These are phyloP conservation scores for Aphelenchoides besseyi DNA, from an alignment of 1,140 invertebrate species.

Conservation along the genomic window DNA sequence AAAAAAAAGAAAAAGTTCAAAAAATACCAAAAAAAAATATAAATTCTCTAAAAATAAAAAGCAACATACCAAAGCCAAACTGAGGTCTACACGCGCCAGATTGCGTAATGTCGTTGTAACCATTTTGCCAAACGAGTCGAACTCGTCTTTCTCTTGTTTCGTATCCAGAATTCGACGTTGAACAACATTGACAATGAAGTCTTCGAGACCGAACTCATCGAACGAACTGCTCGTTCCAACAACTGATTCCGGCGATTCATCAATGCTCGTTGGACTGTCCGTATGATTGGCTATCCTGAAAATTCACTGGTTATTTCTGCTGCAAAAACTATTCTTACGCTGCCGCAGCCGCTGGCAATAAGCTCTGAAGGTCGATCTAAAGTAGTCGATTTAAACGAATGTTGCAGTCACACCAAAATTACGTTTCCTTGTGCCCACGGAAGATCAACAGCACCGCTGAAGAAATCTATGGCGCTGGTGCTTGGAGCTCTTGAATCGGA, in stretches of 20 bases:
- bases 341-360: too few species aligned
- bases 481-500: too few species aligned
- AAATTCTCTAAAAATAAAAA: neutral
- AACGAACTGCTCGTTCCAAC: neutral
- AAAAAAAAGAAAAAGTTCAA: too few species aligned
- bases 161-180: conserved; percentile 20
- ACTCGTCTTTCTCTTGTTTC: conserved; percentile 14
- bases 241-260: conserved; percentile 14
- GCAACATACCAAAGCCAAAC: neutral
- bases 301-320: neutral
- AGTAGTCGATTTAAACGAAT: too few species aligned
- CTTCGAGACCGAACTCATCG: conserved; percentile 1
- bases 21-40: too few species aligned
- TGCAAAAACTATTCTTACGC: too few species aligned
- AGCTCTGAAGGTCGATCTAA: too few species aligned
- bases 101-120: neutral
- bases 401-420: too few species aligned
- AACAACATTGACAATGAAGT: conserved; percentile 20
- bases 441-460: too few species aligned
- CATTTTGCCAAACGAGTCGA: conserved; percentile 15
- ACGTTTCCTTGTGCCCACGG: too few species aligned
- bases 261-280: neutral
- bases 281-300: neutral
- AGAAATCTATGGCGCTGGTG: too few species aligned
- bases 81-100: neutral